Conservation (phyloP, 2,113 vertebrate genomes). For the Megaceryle torquata region DNA sequence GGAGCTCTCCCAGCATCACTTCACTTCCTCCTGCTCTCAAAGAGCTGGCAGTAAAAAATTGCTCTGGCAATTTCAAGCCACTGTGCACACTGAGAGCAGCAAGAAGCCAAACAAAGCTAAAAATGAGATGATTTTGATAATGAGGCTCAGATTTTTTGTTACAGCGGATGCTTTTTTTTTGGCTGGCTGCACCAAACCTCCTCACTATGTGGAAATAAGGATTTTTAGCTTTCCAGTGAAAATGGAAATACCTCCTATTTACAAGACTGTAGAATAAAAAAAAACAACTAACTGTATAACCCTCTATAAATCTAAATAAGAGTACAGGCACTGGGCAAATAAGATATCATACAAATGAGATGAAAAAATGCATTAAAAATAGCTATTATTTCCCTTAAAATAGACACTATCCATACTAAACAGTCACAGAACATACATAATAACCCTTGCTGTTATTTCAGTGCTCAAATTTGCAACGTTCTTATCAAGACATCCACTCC, state of each 20-base stretch:
- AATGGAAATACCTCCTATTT: not conserved
- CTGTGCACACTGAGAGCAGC: not conserved
- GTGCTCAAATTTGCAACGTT: not conserved
- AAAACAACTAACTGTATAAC: not conserved
- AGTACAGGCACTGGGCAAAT: not conserved
- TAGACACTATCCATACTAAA: not conserved
- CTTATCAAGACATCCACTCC: not conserved
- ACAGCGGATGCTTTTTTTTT: not conserved
- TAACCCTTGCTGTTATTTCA: not conserved
- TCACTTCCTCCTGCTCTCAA: not conserved
- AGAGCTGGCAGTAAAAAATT: not conserved
- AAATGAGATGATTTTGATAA: not conserved
- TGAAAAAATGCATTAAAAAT: not conserved
- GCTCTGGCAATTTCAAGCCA: not conserved
- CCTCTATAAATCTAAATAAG: not conserved
- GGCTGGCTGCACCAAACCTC: not conserved
- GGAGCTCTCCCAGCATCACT: not conserved
- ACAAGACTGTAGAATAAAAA: not conserved
- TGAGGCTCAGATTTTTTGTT: not conserved
- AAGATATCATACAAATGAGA: not conserved
- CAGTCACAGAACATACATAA: not conserved
- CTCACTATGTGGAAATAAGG: fast-evolving
- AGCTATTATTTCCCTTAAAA: not conserved
- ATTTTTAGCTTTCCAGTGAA: not conserved
- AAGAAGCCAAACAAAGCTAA: not conserved